phyloP scores from a whole-genome alignment of 1,140 invertebrate species.

The Caerostris extrusa region DNA sequence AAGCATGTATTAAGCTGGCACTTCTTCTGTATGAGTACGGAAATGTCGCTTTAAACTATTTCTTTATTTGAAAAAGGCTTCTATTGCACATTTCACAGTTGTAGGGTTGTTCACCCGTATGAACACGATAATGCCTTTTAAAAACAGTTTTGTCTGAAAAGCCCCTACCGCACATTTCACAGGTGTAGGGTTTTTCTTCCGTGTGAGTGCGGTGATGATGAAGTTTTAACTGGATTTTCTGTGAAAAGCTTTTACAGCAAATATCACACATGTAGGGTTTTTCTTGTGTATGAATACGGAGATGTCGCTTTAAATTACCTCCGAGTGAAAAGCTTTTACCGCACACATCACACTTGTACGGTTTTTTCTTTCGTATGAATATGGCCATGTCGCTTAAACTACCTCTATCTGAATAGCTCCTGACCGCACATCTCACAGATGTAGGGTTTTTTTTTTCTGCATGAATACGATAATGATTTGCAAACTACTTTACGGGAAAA shows the following conservation, averaged over 20 bases:
- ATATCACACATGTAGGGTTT: slow-evolving; percentile 13
- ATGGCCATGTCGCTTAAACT: background rate
- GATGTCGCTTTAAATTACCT: slow-evolving; percentile 1
- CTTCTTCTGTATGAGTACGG: background rate
- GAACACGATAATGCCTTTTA: background rate
- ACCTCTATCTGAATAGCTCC: background rate
- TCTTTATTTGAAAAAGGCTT: background rate
- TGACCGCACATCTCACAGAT: slow-evolving; percentile 14
- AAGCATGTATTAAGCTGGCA: too few species aligned
- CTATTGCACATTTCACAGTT: background rate
- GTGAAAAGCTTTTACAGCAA: background rate
- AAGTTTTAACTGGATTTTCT: background rate
- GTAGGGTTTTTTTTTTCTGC: slow-evolving; percentile 37
- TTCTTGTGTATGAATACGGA: slow-evolving; percentile 7
- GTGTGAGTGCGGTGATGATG: background rate
- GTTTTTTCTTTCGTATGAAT: slow-evolving; percentile 50
- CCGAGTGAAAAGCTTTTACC: slow-evolving; percentile 81
- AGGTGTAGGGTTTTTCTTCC: background rate
- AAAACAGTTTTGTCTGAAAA: background rate
- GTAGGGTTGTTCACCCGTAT: background rate
- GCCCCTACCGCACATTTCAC: background rate
- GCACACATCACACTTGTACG: slow-evolving; percentile 81
- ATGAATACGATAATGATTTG: background rate
- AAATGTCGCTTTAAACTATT: background rate
- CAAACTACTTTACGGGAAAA: too few species aligned